phyloP scores from a whole-genome alignment of 2,888 invertebrate genomes.

The Aleiodes leptofemur region DNA sequence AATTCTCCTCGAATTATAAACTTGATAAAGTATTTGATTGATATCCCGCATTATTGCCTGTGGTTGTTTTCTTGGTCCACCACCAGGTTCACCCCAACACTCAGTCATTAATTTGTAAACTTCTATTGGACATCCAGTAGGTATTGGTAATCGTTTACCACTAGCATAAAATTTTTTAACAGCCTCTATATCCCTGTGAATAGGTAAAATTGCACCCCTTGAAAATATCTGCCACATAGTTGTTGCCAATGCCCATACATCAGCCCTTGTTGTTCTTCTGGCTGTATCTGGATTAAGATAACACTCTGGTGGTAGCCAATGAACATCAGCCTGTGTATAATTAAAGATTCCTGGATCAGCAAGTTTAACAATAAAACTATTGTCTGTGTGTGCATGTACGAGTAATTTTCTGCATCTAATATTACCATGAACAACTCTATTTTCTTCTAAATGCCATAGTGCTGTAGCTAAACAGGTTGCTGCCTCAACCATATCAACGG shows the following conservation, averaged over 20 bases:
- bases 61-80: conserved; percentile 84
- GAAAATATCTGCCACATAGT: conserved; percentile 95
- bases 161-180: conserved; percentile 76
- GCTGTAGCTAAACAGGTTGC: conserved; percentile 89
- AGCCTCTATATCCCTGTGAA: conserved; percentile 63
- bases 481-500: conserved; percentile 88
- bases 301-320: conserved; percentile 94
- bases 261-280: conserved; percentile 83
- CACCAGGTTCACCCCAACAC: conserved; percentile 88
- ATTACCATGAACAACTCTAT: conserved; percentile 88
- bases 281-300: conserved; percentile 83
- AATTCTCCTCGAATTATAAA: conserved; percentile 80
- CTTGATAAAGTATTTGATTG: conserved; percentile 86
- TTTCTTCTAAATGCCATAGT: conserved; percentile 90
- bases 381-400: conserved; percentile 84
- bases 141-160: conserved; percentile 83
- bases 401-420: conserved; percentile 89
- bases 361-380: conserved; percentile 86
- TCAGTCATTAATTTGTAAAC: conserved; percentile 86
- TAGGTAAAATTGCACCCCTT: conserved; percentile 79
- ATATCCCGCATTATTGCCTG: conserved; percentile 92
- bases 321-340: conserved; percentile 79
- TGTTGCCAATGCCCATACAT: conserved; percentile 95
- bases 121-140: conserved; percentile 83
- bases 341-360: conserved; percentile 86